Evolutionary conservation across 2,113 vertebrate genomes (phyloP).

Genomic region (Neopipo cinnamomea): DNA sequence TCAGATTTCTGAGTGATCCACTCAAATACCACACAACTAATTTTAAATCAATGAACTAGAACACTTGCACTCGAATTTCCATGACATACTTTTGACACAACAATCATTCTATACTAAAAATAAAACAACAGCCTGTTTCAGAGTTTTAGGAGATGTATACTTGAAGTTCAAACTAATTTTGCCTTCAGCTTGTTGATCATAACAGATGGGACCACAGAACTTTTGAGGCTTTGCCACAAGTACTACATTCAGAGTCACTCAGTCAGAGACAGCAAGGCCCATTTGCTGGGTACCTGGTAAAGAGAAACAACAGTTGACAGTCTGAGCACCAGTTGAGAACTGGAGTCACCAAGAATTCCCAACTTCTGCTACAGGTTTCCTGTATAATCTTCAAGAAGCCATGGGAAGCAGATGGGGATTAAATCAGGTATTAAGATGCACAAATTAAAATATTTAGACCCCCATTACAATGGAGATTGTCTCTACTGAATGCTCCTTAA

Average conservation of each 20-base stretch:
- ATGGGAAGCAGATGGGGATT: background rate
- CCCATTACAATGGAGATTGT: background rate
- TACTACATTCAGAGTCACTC: background rate
- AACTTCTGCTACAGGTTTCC: background rate
- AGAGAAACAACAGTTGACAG: background rate
- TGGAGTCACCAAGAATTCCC: background rate
- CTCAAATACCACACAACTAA: background rate
- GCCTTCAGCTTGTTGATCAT: background rate
- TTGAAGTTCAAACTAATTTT: background rate
- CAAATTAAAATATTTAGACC: background rate
- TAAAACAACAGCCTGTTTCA: background rate
- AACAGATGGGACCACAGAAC: background rate
- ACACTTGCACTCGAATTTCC: background rate
- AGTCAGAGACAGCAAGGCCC: background rate
- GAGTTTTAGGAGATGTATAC: background rate
- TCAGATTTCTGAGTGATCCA: background rate
- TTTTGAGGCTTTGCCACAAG: background rate
- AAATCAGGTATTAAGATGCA: background rate
- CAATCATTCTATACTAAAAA: background rate
- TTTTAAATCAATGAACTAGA: background rate
- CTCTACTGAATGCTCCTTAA: background rate
- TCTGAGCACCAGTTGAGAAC: background rate
- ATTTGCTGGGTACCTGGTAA: background rate
- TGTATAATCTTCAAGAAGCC: background rate
- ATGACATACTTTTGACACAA: background rate